Percentiles rank a stretch among this genome's conserved stretches.
Conservation (phyloP, 2,888 invertebrate species). For the Mesorhabditis spiculigera region DNA sequence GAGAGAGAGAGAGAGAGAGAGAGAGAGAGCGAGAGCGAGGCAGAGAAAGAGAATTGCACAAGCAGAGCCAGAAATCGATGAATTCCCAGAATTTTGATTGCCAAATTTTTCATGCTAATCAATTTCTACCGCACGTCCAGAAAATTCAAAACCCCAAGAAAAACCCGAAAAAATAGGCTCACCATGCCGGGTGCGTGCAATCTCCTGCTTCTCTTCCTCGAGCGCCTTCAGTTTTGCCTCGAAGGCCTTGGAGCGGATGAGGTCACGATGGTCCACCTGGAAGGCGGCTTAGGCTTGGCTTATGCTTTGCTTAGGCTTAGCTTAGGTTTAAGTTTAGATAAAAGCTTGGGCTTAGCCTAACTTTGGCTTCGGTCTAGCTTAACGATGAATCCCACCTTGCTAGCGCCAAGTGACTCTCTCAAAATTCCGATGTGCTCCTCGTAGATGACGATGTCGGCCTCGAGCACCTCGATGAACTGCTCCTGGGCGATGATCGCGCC, state of each 20-base stretch:
- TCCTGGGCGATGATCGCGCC: slow-evolving; percentile 53
- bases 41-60: no score
- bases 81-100: no score
- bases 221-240: slow-evolving; percentile 51
- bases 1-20: no score
- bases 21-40: no score
- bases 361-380: no score
- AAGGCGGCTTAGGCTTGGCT: not conserved
- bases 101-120: no score
- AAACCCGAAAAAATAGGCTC: not conserved
- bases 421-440: slow-evolving; percentile 54
- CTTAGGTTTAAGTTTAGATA: no score
- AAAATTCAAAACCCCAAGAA: no score
- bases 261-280: slow-evolving; percentile 47
- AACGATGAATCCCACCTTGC: slow-evolving; percentile 30
- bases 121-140: no score
- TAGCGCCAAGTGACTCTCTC: slow-evolving; percentile 50
- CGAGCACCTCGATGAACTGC: slow-evolving; percentile 47
- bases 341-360: no score
- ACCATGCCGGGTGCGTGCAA: slow-evolving; percentile 46
- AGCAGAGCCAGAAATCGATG: no score
- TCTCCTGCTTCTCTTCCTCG: slow-evolving; percentile 52
- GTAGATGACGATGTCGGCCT: slow-evolving; percentile 53
- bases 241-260: slow-evolving; percentile 55
- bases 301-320: no score